These are phyloP conservation scores for Recurvirostra avosetta DNA, from an alignment of 2,113 vertebrate species.

Conservation along the genomic window DNA sequence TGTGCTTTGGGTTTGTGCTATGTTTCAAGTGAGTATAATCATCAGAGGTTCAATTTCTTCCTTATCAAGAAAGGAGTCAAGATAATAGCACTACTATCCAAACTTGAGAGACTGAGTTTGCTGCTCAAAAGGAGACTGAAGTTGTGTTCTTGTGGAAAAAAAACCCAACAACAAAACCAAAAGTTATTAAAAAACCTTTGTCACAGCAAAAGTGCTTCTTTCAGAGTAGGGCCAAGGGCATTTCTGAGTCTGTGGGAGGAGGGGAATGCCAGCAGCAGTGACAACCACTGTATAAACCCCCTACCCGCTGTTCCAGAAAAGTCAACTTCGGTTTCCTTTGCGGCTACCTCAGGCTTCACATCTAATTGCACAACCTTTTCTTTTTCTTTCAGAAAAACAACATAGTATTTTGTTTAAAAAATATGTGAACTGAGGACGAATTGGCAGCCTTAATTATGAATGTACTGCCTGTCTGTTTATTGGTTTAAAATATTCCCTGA, in stretches of 20 bases:
- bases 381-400: background rate
- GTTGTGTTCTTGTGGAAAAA: background rate
- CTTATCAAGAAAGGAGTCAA: background rate
- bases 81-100: background rate
- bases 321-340: background rate
- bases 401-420: background rate
- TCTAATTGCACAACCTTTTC: background rate
- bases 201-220: background rate
- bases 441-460: background rate
- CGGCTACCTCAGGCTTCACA: background rate
- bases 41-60: background rate
- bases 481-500: background rate
- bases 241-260: background rate
- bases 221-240: background rate
- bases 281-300: background rate
- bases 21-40: background rate
- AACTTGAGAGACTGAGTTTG: background rate
- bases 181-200: background rate
- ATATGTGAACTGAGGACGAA: background rate
- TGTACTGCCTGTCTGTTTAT: background rate
- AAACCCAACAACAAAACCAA: too few relatives aligned
- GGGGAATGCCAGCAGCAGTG: background rate
- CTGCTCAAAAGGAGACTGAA: background rate
- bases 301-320: rapidly evolving
- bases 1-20: background rate